phyloP scores from a whole-genome alignment of 2,888 invertebrate genomes.

The Gerris lacustris region DNA sequence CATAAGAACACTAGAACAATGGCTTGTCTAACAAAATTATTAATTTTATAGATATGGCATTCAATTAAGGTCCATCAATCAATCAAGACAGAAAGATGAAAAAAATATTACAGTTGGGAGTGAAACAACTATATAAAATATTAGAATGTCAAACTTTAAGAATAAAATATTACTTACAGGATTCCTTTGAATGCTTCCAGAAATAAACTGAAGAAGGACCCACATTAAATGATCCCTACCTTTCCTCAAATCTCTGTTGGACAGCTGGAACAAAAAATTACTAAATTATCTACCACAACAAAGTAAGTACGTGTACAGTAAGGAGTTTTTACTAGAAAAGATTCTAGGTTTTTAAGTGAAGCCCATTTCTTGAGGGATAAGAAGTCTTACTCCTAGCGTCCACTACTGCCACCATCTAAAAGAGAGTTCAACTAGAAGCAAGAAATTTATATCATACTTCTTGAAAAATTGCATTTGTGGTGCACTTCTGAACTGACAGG shows the following conservation, averaged over 20 bases:
- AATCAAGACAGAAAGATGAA: too few species aligned
- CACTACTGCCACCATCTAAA: too few species aligned
- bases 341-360: too few species aligned
- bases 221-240: conserved; percentile 98
- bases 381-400: too few species aligned
- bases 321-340: background rate
- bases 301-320: background rate
- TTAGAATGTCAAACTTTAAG: background rate
- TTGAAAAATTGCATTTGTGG: too few species aligned
- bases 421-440: too few species aligned
- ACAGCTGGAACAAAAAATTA: conserved; percentile 41
- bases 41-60: background rate
- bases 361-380: too few species aligned
- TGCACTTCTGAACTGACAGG: too few species aligned
- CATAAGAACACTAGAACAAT: background rate
- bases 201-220: conserved; percentile 92
- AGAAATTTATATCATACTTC: too few species aligned
- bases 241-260: conserved; percentile 67
- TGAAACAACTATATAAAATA: too few species aligned
- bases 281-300: background rate
- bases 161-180: conserved; percentile 46
- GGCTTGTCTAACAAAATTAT: background rate
- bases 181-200: conserved; percentile 90
- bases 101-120: too few species aligned
- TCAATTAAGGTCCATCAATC: too few species aligned